Conservation (phyloP, 2,113 vertebrate species). For the Theristicus caerulescens region DNA sequence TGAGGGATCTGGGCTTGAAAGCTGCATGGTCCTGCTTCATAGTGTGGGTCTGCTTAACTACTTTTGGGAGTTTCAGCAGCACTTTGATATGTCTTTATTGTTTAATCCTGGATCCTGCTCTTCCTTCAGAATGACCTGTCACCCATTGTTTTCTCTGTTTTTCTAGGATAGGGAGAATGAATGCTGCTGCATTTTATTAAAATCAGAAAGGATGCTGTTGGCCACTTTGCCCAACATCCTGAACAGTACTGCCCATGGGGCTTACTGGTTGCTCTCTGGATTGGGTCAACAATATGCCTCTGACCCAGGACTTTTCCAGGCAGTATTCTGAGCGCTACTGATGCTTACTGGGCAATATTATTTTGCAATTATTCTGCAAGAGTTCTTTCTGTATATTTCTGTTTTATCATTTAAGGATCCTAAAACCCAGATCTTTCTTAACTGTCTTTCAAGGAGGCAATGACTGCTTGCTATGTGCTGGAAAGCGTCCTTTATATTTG, state of each 20-base stretch:
- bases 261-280: neutral
- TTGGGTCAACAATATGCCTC: neutral
- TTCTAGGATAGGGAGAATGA: neutral
- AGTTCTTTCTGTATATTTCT: neutral
- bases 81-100: neutral
- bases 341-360: neutral
- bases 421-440: neutral
- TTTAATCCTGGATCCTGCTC: neutral
- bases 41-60: neutral
- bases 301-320: neutral
- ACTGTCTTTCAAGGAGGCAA: neutral
- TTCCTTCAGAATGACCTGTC: neutral
- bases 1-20: neutral
- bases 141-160: neutral
- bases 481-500: conserved; percentile 12
- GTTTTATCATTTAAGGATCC: neutral
- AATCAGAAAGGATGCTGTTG: neutral
- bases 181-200: neutral
- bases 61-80: neutral
- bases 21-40: neutral
- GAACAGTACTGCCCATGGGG: neutral
- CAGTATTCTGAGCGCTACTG: neutral
- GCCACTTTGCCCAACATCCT: neutral
- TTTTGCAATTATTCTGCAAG: neutral
- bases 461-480: neutral